Evolutionary conservation across 2,797 vertebrate species (phyloP).

Genomic region (Aplochiton taeniatus): DNA sequence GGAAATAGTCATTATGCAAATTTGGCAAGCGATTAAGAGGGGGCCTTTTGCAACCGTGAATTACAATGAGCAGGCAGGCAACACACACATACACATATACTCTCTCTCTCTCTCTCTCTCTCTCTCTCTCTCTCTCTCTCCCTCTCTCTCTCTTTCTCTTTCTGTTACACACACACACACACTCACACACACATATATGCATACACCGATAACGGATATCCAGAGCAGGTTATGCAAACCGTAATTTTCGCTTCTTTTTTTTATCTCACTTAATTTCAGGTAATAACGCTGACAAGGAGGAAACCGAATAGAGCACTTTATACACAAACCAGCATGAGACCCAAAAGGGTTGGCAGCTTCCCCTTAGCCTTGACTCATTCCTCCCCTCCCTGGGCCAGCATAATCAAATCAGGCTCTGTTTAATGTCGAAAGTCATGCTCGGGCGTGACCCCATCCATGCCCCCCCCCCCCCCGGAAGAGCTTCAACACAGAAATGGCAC

Average conservation of each 20-base stretch:
- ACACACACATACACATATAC: not conserved
- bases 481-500: constrained; percentile 75
- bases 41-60: constrained; percentile 44
- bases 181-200: constrained; percentile 2
- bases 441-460: constrained; percentile 63
- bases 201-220: constrained; percentile 15
- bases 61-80: constrained; percentile 38
- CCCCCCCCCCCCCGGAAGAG: constrained; percentile 64
- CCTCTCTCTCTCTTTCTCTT: not conserved
- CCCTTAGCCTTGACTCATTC: constrained; percentile 48
- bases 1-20: constrained; percentile 54
- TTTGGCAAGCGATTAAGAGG: constrained; percentile 51
- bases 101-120: not conserved
- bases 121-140: not conserved
- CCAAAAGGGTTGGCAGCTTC: constrained; percentile 42
- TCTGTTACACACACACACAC: not conserved
- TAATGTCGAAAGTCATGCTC: constrained; percentile 75
- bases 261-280: constrained; percentile 23
- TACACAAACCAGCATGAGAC: constrained; percentile 34
- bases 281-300: constrained; percentile 35
- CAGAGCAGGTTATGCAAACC: constrained; percentile 15
- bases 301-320: constrained; percentile 6
- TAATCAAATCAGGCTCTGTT: constrained; percentile 75
- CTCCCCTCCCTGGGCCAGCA: constrained; percentile 46
- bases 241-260: constrained; percentile 12